These are phyloP conservation scores for Bombus haemorrhoidalis DNA, from an alignment of 1,140 invertebrate species.

Conservation along the genomic window DNA sequence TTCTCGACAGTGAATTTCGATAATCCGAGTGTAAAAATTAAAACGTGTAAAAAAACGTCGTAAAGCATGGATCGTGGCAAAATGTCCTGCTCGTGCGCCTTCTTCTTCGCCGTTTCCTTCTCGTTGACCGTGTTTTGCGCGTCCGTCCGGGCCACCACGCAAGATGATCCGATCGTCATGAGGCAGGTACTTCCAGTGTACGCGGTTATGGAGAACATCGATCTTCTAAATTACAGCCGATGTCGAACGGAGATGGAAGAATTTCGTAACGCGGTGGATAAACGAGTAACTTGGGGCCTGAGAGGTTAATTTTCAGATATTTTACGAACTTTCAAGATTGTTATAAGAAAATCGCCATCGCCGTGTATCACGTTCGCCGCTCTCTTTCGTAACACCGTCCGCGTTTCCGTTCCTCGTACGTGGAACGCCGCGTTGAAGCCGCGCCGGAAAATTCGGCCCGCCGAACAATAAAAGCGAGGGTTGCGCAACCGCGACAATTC, in stretches of 20 bases:
- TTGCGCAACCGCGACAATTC: slow-evolving; percentile 49
- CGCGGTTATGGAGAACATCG: slow-evolving; percentile 59
- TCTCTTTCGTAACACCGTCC: not conserved
- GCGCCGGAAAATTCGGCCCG: slow-evolving; percentile 9
- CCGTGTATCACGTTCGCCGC: not conserved
- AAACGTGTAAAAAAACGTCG: too few relatives aligned
- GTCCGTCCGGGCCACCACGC: fast-evolving
- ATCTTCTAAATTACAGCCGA: slow-evolving; percentile 57
- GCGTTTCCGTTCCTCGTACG: not conserved
- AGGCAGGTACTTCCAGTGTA: slow-evolving; percentile 68
- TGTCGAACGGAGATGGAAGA: slow-evolving; percentile 67
- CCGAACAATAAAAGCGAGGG: not conserved
- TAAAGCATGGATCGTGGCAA: not conserved
- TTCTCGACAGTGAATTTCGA: not conserved
- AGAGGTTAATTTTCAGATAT: too few relatives aligned
- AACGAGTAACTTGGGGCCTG: slow-evolving; percentile 70
- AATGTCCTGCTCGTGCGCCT: not conserved
- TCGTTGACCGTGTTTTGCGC: not conserved
- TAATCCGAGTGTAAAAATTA: fast-evolving
- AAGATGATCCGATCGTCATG: not conserved
- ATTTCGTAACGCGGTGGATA: slow-evolving; percentile 70
- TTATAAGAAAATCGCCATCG: fast-evolving
- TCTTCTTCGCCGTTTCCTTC: too few relatives aligned
- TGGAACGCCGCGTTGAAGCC: not conserved
- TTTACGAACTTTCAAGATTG: too few relatives aligned